These are phyloP conservation scores for Lypha dubia DNA, from an alignment of 2,888 invertebrate species.

Conservation along the genomic window DNA sequence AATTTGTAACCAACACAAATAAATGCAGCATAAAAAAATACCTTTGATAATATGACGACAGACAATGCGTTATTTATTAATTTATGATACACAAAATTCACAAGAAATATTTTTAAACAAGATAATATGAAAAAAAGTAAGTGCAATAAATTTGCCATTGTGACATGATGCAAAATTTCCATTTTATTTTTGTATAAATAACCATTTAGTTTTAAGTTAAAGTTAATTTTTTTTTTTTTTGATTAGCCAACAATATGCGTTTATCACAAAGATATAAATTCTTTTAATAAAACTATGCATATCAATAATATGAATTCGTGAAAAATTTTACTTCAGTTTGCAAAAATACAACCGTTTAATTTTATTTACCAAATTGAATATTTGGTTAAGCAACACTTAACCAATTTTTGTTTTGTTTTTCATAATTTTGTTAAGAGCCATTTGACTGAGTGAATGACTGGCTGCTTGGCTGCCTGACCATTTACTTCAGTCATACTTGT, in stretches of 20 bases:
- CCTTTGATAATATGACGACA: constrained; percentile 4
- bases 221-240: constrained; percentile 8
- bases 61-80: neutral
- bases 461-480: neutral
- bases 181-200: neutral
- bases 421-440: neutral
- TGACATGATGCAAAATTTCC: neutral
- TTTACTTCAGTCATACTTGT: neutral
- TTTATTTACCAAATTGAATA: constrained; percentile 21
- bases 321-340: constrained; percentile 2
- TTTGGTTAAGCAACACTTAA: constrained; percentile 12
- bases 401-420: neutral
- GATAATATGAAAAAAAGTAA: neutral
- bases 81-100: constrained; percentile 10
- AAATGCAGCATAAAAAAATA: constrained; percentile 12
- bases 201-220: constrained; percentile 11
- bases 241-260: constrained; percentile 12
- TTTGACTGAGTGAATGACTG: neutral
- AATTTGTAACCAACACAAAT: constrained; percentile 14
- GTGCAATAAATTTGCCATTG: neutral
- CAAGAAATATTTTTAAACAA: neutral
- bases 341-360: constrained; percentile 9
- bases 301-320: neutral
- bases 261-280: constrained; percentile 17
- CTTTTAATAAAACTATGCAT: neutral